Conservation (phyloP, 2,888 invertebrate genomes). For the Melieria crassipennis region DNA sequence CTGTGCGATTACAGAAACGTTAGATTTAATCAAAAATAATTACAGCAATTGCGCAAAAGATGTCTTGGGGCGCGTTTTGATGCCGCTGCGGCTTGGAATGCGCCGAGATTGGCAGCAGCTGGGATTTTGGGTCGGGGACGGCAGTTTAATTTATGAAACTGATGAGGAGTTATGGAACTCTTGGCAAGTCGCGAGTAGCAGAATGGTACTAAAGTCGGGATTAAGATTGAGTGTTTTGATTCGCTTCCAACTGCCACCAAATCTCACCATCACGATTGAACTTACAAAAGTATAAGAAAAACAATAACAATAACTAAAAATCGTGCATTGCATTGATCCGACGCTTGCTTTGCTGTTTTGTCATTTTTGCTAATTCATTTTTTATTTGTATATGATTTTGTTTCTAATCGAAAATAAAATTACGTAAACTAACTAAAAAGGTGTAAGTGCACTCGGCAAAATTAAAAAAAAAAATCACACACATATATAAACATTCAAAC, state of each 20-base stretch:
- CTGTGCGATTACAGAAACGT: too few species aligned
- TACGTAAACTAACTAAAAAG: not conserved
- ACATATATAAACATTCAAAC: too few species aligned
- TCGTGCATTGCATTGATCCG: not conserved
- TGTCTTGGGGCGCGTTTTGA: too few species aligned
- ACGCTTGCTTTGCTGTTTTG: not conserved
- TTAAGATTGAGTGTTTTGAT: not conserved
- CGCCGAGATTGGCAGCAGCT: not conserved
- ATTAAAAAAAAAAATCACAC: not conserved
- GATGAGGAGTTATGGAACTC: too few species aligned
- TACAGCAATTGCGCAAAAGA: too few species aligned
- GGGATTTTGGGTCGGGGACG: not conserved
- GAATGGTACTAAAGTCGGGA: too few species aligned
- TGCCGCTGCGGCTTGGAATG: too few species aligned
- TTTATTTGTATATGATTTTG: not conserved
- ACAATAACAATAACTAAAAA: not conserved
- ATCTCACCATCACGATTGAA: not conserved
- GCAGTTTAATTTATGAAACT: too few species aligned
- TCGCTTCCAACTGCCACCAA: not conserved
- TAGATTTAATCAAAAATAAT: too few species aligned
- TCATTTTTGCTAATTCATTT: not conserved
- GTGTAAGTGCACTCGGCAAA: slow-evolving; percentile 1
- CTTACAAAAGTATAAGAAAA: not conserved
- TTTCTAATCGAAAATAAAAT: not conserved
- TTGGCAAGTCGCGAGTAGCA: too few species aligned